Evolutionary conservation across 23 tunicate genomes (phyloP).

Genomic region (Pegea sp.): DNA sequence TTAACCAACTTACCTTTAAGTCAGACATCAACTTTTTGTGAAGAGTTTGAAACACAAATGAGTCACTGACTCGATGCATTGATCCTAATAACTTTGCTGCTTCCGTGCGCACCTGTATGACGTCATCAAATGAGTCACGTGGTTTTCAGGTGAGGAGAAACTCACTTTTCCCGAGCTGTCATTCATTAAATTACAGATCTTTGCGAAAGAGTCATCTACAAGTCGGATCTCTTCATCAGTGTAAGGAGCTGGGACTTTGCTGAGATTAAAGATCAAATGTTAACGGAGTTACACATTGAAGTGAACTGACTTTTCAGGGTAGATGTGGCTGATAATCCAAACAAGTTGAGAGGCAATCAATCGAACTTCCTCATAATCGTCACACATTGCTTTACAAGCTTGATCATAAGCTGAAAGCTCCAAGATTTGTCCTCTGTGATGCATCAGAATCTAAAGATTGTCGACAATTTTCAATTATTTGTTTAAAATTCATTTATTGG

Average conservation of each 20-base stretch:
- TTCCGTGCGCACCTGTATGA: constrained; percentile 51
- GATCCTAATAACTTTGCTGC: constrained; percentile 77
- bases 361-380: constrained; percentile 59
- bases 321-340: constrained; percentile 65
- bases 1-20: constrained; percentile 9
- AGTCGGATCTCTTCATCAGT: constrained; percentile 63
- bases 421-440: constrained; percentile 48
- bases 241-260: constrained; percentile 22
- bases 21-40: constrained; percentile 94
- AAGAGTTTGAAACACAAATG: constrained; percentile 74
- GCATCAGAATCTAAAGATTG: constrained; percentile 8
- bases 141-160: too few relatives aligned
- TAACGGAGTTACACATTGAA: neutral
- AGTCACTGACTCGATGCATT: constrained; percentile 56
- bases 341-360: constrained; percentile 41
- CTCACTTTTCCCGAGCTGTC: constrained; percentile 70
- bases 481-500: too few relatives aligned
- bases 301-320: constrained; percentile 46
- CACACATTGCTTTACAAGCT: constrained; percentile 46
- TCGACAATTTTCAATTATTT: neutral
- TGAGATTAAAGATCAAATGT: neutral
- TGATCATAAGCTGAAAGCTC: constrained; percentile 55
- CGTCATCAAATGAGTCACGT: neutral
- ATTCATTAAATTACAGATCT: constrained; percentile 73
- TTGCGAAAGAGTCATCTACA: constrained; percentile 85